Evolutionary conservation across 2,113 vertebrate genomes (phyloP).

Genomic region (Indicator maculatus): DNA sequence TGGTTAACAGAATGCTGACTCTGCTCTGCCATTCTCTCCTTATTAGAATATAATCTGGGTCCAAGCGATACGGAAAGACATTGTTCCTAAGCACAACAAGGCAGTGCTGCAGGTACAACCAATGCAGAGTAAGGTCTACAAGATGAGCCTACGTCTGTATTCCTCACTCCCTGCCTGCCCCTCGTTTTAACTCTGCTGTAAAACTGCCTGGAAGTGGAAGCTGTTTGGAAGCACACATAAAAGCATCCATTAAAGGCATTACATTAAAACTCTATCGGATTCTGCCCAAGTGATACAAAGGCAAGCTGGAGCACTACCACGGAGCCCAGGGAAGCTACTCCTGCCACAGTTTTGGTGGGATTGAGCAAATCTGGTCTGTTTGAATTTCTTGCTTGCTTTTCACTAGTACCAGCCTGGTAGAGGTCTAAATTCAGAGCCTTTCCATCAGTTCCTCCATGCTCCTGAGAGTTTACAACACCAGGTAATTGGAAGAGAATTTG

Average conservation of each 20-base stretch:
- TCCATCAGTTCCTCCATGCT: background rate
- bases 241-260: constrained; percentile 13
- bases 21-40: background rate
- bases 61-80: background rate
- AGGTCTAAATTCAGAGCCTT: background rate
- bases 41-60: constrained; percentile 11
- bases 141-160: background rate
- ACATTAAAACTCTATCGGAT: background rate
- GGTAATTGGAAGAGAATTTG: background rate
- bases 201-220: background rate
- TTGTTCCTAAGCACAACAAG: background rate
- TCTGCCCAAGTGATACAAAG: background rate
- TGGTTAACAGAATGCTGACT: background rate
- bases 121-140: background rate
- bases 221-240: background rate
- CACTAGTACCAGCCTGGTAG: background rate
- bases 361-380: background rate
- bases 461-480: background rate
- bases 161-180: background rate
- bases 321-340: background rate
- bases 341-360: background rate
- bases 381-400: background rate
- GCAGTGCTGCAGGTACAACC: background rate
- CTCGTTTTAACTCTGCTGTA: background rate
- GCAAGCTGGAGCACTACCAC: background rate